phyloP scores from a whole-genome alignment of 2,113 vertebrate species.

The Speoplatyrhinus poulsoni region DNA sequence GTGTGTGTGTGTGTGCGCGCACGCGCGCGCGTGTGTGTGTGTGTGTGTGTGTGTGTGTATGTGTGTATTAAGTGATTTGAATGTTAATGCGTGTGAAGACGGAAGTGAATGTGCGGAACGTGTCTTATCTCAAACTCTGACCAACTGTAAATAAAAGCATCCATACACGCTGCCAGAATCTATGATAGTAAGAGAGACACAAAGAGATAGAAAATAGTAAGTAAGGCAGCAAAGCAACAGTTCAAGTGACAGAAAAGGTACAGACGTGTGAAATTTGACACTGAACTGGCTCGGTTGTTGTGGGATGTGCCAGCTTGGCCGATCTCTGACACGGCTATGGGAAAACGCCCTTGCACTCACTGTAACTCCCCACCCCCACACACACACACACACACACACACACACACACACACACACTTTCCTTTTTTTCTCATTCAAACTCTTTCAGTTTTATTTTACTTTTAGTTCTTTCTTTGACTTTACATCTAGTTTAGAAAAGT shows the following conservation, averaged over 20 bases:
- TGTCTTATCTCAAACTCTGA: slow-evolving; percentile 47
- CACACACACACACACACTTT: slow-evolving; percentile 45
- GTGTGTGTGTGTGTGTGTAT: slow-evolving; percentile 17
- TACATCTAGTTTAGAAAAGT: background rate
- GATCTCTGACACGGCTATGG: slow-evolving; percentile 39
- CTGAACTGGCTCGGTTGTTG: slow-evolving; percentile 37
- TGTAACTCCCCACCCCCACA: slow-evolving; percentile 10
- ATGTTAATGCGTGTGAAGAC: slow-evolving; percentile 4
- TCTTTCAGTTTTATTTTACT: background rate
- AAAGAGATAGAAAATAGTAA: slow-evolving; percentile 7
- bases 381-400: slow-evolving; percentile 6
- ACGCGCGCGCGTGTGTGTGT: slow-evolving; percentile 37
- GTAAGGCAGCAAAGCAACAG: background rate
- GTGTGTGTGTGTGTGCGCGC: slow-evolving; percentile 19
- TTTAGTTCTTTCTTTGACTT: background rate
- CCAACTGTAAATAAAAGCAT: slow-evolving; percentile 62
- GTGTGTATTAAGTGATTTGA: slow-evolving; percentile 15
- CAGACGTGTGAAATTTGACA: slow-evolving; percentile 56
- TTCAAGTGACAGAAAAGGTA: slow-evolving; percentile 26
- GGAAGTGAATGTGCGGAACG: slow-evolving; percentile 3
- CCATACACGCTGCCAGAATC: slow-evolving; percentile 28
- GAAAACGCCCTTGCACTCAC: slow-evolving; percentile 53
- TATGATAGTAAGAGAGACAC: slow-evolving; percentile 1
- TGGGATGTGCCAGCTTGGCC: slow-evolving; percentile 24
- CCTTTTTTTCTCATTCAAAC: background rate